Conservation (phyloP, 2,797 vertebrate species). For the Gymnodraco acuticeps region DNA sequence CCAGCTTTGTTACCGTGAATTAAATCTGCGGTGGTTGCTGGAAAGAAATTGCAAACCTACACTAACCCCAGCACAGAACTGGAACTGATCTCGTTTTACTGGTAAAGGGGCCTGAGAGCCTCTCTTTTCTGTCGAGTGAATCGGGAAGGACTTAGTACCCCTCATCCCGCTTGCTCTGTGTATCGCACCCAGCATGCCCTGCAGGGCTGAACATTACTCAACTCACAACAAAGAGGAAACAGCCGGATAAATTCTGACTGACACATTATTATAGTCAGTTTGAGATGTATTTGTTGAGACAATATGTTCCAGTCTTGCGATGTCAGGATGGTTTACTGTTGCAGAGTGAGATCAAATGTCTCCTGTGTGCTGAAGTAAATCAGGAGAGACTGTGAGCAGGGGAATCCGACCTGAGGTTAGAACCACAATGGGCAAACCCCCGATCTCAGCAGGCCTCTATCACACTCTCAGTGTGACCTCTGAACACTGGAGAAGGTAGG, state of each 20-base stretch:
- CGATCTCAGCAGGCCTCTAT: constrained; percentile 68
- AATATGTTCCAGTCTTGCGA: constrained; percentile 50
- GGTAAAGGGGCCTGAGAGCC: constrained; percentile 11
- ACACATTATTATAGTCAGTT: constrained; percentile 52
- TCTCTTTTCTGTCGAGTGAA: constrained; percentile 37
- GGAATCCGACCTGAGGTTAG: constrained; percentile 65
- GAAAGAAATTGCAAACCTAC: too few species aligned
- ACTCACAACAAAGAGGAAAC: constrained; percentile 65
- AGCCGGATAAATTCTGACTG: constrained; percentile 62
- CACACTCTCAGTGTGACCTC: constrained; percentile 59
- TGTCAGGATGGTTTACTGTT: constrained; percentile 72
- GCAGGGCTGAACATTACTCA: constrained; percentile 62
- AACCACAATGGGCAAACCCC: constrained; percentile 65
- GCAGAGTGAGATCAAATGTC: constrained; percentile 72
- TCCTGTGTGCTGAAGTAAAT: constrained; percentile 69
- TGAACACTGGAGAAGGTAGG: constrained; percentile 51
- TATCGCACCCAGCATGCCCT: constrained; percentile 60
- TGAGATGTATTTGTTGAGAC: constrained; percentile 55
- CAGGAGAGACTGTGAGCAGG: constrained; percentile 60
- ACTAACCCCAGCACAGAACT: too few species aligned
- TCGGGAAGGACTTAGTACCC: constrained; percentile 41
- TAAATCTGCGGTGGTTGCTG: too few species aligned
- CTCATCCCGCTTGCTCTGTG: constrained; percentile 49
- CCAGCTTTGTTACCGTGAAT: too few species aligned
- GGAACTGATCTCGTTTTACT: too few species aligned